Conservation (phyloP, 2,113 vertebrate species). For the Sigmodon hispidus region DNA sequence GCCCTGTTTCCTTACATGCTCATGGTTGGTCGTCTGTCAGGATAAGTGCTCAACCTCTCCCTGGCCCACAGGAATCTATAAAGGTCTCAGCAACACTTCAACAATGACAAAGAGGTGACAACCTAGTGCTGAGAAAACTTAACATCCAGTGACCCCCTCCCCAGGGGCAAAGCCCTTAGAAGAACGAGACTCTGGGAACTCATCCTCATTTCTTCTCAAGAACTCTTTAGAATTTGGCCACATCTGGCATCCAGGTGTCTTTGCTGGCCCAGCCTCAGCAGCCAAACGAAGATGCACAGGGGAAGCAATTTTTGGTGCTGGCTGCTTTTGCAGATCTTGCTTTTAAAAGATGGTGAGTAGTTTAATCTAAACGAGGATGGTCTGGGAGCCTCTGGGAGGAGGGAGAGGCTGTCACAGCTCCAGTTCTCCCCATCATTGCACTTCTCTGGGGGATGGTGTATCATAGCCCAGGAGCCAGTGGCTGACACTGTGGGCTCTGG, state of each 20-base stretch:
- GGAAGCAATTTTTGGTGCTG: background rate
- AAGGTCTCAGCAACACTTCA: background rate
- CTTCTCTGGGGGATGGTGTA: background rate
- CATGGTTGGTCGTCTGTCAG: background rate
- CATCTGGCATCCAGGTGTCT: background rate
- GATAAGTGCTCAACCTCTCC: conserved; percentile 29
- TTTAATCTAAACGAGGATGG: background rate
- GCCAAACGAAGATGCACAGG: conserved; percentile 30
- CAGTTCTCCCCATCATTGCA: background rate
- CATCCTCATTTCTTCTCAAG: background rate
- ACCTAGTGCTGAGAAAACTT: background rate
- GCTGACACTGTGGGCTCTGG: background rate
- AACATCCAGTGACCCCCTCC: background rate
- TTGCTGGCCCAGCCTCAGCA: background rate
- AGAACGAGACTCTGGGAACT: background rate
- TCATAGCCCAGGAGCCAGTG: background rate
- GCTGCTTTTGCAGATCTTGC: conserved; percentile 49
- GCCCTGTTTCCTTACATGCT: conserved; percentile 44
- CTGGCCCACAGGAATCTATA: conserved; percentile 38
- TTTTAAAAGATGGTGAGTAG: conserved; percentile 59
- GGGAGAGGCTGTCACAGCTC: background rate
- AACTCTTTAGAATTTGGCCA: background rate
- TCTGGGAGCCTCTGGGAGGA: background rate
- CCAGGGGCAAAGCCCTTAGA: background rate
- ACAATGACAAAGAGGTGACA: background rate